Conservation (phyloP, 2,113 vertebrate species). For the Dendropsophus ebraccatus region DNA sequence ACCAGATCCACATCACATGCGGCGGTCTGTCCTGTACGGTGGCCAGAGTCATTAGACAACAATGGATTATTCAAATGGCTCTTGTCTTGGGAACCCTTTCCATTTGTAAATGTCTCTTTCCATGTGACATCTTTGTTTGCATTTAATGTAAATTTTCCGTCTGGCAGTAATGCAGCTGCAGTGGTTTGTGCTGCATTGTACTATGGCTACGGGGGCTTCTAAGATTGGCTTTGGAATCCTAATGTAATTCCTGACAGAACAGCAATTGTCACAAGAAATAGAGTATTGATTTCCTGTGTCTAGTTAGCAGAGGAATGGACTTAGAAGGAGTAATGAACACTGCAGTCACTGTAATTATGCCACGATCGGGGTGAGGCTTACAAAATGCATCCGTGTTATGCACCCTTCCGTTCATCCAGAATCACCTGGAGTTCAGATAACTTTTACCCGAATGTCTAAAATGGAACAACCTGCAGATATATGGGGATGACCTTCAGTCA, state of each 20-base stretch:
- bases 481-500: not conserved
- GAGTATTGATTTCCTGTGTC: conserved; percentile 52
- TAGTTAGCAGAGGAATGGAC: conserved; percentile 44
- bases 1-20: not conserved
- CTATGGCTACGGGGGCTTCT: not conserved
- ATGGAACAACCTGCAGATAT: not conserved
- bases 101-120: not conserved
- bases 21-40: not conserved
- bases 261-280: conserved; percentile 44
- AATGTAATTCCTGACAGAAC: conserved; percentile 35
- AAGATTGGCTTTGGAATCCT: conserved; percentile 26
- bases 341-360: conserved; percentile 45
- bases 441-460: not conserved
- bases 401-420: not conserved
- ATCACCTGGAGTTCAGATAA: not conserved
- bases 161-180: not conserved
- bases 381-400: not conserved
- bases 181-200: not conserved
- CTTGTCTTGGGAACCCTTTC: not conserved
- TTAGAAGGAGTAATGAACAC: conserved; percentile 39
- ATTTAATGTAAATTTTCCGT: not conserved
- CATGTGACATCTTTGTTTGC: conserved; percentile 6
- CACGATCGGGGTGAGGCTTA: not conserved
- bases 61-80: conserved; percentile 1
- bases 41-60: not conserved